Percentiles rank a stretch among this genome's conserved stretches.
Conservation (phyloP, 2,113 vertebrate genomes). For the Syrmaticus mikado region DNA sequence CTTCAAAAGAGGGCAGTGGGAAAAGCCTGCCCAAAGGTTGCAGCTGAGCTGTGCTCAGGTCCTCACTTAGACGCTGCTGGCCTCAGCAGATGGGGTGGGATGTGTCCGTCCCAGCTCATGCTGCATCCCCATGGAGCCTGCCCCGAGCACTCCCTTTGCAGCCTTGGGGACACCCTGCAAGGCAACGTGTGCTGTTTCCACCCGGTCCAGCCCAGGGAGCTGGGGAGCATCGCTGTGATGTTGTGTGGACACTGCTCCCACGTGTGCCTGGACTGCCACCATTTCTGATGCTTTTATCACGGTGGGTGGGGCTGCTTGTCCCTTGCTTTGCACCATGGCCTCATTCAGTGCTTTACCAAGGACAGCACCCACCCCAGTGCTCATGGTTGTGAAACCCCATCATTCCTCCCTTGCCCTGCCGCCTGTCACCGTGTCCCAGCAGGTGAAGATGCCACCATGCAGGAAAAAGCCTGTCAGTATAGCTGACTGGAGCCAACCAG, state of each 20-base stretch:
- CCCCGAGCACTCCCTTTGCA: background rate
- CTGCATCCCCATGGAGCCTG: background rate
- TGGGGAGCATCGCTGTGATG: background rate
- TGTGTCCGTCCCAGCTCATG: rapidly evolving
- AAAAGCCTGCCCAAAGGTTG: slow-evolving; percentile 31
- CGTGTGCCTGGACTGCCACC: rapidly evolving
- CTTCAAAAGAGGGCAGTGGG: slow-evolving; percentile 57
- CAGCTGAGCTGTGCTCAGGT: background rate
- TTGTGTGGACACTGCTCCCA: background rate
- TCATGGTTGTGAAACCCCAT: rapidly evolving
- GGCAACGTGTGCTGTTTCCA: background rate
- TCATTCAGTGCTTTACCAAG: background rate
- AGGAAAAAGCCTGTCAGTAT: background rate
- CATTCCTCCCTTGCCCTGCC: background rate
- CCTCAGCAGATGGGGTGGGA: slow-evolving; percentile 31
- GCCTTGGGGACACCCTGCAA: background rate
- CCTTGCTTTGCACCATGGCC: background rate
- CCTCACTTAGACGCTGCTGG: background rate
- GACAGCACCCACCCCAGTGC: too few relatives aligned
- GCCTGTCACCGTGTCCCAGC: background rate
- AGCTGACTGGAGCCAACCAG: background rate
- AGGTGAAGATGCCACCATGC: background rate
- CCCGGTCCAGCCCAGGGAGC: background rate
- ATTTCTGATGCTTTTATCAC: background rate
- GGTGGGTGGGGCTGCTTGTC: rapidly evolving